Base-by-base conservation (phyloP, 2,888 invertebrate genomes). In the Altica lythri region DNA sequence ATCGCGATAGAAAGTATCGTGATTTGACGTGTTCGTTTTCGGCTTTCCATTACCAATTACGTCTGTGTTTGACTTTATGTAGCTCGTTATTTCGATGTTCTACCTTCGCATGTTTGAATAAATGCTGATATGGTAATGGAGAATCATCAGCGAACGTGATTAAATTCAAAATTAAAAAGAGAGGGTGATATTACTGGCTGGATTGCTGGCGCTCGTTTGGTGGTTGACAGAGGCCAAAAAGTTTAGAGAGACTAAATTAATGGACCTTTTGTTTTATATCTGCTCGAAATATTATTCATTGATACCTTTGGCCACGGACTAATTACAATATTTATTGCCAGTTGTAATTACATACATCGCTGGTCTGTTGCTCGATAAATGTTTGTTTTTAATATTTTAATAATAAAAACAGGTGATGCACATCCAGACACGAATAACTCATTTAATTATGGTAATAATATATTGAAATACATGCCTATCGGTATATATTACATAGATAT, bases 161-260 rank as follows among this genome's bases (percentile, higher is more conserved):
- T 67, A 64, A 67, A 67, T 65, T 63, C 58, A 62, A 63, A 67
- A 67, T 67, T 64, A 67, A 67, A 67, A 66, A 65, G 16, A 34
- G 34, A 34, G 34, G 2, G 34, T 8, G 8, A 16, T 16, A 3
- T 5, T 2, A 10, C 34, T 16, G 16, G 13, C 16, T 34, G 34
- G 34, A 8, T 9, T 16, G 2, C 34, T 4, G 34, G 46, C 30
- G 50, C 25, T 44, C 14, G 54, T 45, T 38, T 38, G 49, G 40
- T 34, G 44, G 32, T 43, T 47, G 53, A 53, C 53, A 53, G 40
- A 30, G 30, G 19, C 32, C 32, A 8, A 45, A 45, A 45, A 45
- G 32, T 34, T 46, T 34, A 16, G 35, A n/a, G n/a, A 46, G 46
- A 46, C 22, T 35, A 37, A 35, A 46, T 46, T 46, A 35, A 35